Conservation (phyloP, 2,888 invertebrate species). For the Scaptodrosophila latifasciaeformis region DNA sequence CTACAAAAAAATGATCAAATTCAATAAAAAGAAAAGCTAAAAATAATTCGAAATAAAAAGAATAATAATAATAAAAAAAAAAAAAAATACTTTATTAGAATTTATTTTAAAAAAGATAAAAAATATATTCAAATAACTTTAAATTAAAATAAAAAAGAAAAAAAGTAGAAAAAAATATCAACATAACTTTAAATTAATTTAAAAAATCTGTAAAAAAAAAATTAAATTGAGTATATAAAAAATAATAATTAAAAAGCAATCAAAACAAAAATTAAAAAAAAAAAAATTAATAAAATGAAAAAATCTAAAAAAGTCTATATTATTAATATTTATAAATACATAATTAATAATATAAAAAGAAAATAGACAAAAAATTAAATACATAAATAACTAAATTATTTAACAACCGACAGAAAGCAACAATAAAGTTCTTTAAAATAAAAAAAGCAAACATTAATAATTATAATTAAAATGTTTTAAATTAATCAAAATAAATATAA, state of each 20-base stretch:
- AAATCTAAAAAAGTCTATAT: background rate
- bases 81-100: background rate
- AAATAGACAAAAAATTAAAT: too few relatives aligned
- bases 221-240: background rate
- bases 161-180: background rate
- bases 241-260: conserved; percentile 50
- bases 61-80: conserved; percentile 2
- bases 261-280: conserved; percentile 6
- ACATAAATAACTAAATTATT: too few relatives aligned
- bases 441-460: too few relatives aligned
- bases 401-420: too few relatives aligned
- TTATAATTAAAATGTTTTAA: background rate
- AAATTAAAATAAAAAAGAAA: background rate
- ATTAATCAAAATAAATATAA: too few relatives aligned
- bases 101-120: background rate
- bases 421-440: background rate
- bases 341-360: too few relatives aligned
- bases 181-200: background rate
- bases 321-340: too few relatives aligned
- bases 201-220: background rate
- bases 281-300: background rate
- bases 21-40: background rate
- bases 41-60: background rate
- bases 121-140: background rate
- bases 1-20: too few relatives aligned